Percentiles rank a stretch among this genome's conserved stretches.
Evolutionary conservation across 2,113 vertebrate genomes (phyloP).

Genomic region (Pituophis catenifer): DNA sequence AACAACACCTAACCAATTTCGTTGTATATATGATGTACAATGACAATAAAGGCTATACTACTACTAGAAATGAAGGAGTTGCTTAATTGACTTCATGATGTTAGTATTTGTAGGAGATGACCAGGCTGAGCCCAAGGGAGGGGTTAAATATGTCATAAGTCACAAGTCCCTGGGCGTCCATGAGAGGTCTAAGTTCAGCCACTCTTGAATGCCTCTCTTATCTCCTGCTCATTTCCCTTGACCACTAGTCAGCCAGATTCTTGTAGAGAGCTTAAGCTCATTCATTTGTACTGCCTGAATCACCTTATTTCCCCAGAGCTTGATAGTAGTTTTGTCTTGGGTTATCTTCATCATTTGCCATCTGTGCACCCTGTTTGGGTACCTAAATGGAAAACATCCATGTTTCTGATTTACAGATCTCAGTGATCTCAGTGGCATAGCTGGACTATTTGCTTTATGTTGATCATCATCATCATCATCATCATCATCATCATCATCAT

Average conservation of each 20-base stretch:
- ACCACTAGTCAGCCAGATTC: neutral
- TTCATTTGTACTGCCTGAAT: neutral
- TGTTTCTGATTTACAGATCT: slow-evolving; percentile 53
- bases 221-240: neutral
- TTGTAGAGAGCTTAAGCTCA: neutral
- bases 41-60: no score
- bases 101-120: neutral
- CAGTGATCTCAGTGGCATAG: slow-evolving; percentile 51
- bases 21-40: no score
- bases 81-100: neutral
- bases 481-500: neutral
- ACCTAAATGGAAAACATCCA: slow-evolving; percentile 26
- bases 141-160: no score
- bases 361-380: neutral
- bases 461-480: slow-evolving; percentile 8
- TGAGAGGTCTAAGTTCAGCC: neutral
- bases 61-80: neutral
- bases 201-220: neutral
- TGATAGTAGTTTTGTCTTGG: neutral
- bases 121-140: neutral
- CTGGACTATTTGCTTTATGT: slow-evolving; percentile 34
- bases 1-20: neutral
- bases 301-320: neutral
- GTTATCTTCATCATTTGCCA: neutral
- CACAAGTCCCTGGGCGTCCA: neutral